phyloP scores from a whole-genome alignment of 2,888 invertebrate genomes.

The Cataglyphis altisquamis region DNA sequence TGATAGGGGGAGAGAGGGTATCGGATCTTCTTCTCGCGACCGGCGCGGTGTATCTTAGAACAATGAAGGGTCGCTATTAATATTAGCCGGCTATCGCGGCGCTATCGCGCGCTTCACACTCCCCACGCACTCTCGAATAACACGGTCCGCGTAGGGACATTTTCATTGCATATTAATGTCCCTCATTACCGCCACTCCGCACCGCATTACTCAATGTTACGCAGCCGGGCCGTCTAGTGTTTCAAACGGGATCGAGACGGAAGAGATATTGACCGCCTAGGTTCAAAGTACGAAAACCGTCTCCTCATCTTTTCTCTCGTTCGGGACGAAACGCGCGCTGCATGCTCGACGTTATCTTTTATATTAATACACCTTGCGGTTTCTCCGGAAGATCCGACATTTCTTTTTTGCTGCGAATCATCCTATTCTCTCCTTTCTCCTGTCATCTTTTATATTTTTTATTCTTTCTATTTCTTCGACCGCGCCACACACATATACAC shows the following conservation, averaged over 20 bases:
- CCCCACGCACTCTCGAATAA: slow-evolving; percentile 83
- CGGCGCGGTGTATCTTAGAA: slow-evolving; percentile 63
- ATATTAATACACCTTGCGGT: slow-evolving; percentile 6
- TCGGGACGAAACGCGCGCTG: not conserved
- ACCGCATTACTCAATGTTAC: slow-evolving; percentile 84
- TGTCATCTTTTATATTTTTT: not conserved
- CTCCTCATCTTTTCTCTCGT: slow-evolving; percentile 21
- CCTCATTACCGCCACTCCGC: slow-evolving; percentile 84
- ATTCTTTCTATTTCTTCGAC: not conserved
- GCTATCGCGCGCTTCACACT: slow-evolving; percentile 82
- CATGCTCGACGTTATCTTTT: slow-evolving; percentile 26
- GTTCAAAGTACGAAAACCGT: slow-evolving; percentile 69
- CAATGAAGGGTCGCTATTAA: slow-evolving; percentile 82
- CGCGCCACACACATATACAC: not conserved
- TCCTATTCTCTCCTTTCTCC: slow-evolving; percentile 17
- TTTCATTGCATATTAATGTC: slow-evolving; percentile 85
- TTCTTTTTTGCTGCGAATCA: slow-evolving; percentile 9
- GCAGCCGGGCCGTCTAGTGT: slow-evolving; percentile 81
- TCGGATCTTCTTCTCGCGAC: slow-evolving; percentile 11
- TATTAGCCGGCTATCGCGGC: slow-evolving; percentile 81
- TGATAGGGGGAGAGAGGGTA: too few relatives aligned
- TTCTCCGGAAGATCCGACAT: slow-evolving; percentile 10
- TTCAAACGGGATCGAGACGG: slow-evolving; percentile 80
- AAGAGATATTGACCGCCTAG: slow-evolving; percentile 74
- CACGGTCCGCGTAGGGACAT: slow-evolving; percentile 83